Conservation (phyloP, 2,797 vertebrate genomes). For the Trachops cirrhosus region DNA sequence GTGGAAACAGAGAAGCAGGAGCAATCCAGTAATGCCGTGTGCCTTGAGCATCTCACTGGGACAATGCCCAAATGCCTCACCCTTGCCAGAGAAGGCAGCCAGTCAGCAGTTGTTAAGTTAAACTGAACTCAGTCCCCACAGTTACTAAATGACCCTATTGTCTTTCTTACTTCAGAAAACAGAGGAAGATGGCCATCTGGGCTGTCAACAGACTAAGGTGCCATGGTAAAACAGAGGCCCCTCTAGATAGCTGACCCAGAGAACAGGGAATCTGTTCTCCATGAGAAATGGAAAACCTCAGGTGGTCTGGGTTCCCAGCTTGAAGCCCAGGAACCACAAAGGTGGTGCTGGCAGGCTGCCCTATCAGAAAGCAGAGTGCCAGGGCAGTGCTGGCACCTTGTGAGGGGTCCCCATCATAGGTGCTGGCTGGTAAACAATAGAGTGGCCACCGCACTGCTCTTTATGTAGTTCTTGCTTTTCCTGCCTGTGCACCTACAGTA, state of each 20-base stretch:
- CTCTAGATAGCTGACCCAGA: background rate
- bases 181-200: background rate
- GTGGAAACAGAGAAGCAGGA: background rate
- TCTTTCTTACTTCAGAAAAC: background rate
- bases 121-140: background rate
- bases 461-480: background rate
- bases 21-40: background rate
- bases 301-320: too few relatives aligned
- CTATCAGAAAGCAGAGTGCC: background rate
- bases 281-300: background rate
- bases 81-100: background rate
- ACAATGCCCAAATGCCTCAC: background rate
- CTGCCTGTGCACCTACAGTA: background rate
- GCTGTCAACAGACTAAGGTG: background rate
- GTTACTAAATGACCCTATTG: background rate
- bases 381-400: background rate
- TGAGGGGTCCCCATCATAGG: background rate
- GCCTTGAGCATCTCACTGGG: background rate
- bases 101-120: background rate
- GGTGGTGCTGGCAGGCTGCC: background rate
- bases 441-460: background rate
- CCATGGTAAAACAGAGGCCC: background rate
- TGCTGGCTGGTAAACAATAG: background rate
- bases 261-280: background rate
- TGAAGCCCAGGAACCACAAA: background rate